Evolutionary conservation across 2,797 vertebrate species (phyloP).

Genomic region (Erithacus rubecula): DNA sequence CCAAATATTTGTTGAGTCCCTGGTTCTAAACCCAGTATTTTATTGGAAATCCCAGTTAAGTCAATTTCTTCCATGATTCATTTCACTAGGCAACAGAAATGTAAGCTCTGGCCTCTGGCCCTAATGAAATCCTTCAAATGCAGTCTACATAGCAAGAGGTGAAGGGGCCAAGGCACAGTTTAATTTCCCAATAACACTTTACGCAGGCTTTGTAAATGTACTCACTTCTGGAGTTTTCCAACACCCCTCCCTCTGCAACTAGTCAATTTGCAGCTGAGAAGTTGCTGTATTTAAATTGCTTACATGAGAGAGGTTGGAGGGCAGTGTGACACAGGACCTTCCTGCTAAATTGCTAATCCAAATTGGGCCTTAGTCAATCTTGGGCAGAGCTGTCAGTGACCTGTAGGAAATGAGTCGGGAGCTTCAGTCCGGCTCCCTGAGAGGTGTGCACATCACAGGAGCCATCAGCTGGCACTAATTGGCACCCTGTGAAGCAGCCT

Average conservation of each 20-base stretch:
- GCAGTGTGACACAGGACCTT: background rate
- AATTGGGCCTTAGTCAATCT: background rate
- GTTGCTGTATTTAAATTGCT: constrained; percentile 10
- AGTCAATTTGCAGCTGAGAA: background rate
- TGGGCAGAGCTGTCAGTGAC: constrained; percentile 18
- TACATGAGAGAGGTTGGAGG: background rate
- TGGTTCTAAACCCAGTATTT: background rate
- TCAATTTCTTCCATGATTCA: constrained; percentile 19
- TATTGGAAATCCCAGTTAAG: background rate
- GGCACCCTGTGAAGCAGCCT: constrained; percentile 9
- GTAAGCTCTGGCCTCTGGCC: constrained; percentile 4
- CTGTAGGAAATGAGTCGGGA: constrained; percentile 7
- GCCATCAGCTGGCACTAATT: constrained; percentile 44
- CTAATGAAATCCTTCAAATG: constrained; percentile 37
- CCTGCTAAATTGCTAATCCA: constrained; percentile 7
- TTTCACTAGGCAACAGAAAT: constrained; percentile 24
- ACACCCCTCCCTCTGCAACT: background rate
- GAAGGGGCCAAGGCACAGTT: background rate
- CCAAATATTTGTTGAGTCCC: background rate
- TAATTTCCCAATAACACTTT: constrained; percentile 51
- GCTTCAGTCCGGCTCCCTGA: background rate
- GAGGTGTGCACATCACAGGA: constrained; percentile 23
- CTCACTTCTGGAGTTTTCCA: constrained; percentile 30
- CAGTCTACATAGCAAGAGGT: constrained; percentile 27
- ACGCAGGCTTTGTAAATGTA: background rate